Evolutionary conservation across 2,797 vertebrate genomes (phyloP), one percentile per base, ranked within the genome.

Genomic region (Trachops cirrhosus): DNA sequence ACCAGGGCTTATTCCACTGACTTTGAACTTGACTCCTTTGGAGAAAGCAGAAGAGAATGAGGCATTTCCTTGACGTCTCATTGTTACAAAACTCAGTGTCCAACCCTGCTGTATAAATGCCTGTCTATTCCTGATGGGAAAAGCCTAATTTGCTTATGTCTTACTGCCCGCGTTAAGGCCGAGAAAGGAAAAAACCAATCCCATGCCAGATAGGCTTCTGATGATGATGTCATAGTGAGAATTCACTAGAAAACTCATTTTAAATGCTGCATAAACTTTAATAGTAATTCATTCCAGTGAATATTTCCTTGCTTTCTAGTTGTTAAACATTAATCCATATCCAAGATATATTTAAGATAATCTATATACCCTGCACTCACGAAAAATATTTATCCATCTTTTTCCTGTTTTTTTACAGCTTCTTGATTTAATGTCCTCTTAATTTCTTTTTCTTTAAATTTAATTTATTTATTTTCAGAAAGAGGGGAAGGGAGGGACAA

Each of bases 261-360:
- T 62, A 80, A 93, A 48, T 71, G 44, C 71, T 48, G 9, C 41
- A 24, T 52, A 77, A 90, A 85, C 46, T 82, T 92, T 71, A 79
- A 87, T 57, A 87, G 79, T 24, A 59, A 11, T 59, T 91, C 9
- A 75, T 83, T 80, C 32, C 54, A 78, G 9, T 54, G 59, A 59
- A 12, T 46, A 26, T 75, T 62, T 57, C 22, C 41, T 74, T 95
- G 74, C 62, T 82, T 91, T 88, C 74, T 34, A 67, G 46, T 85
- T 73, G 39, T 86, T 89, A 86, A 93, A 62, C 67, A 95, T 88
- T 95, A 85, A 90, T 41, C 92, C 34, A 77, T 34, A 73, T 9
- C 37, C 50, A 92, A 77, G 39, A 91, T 37, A 54, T 86, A 89
- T 6, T 1, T 24, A 89, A 89, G 83, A 70, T 67, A 57, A 37